Base-by-base conservation (phyloP, 2,797 vertebrate genomes). In the Botia almorhae region DNA sequence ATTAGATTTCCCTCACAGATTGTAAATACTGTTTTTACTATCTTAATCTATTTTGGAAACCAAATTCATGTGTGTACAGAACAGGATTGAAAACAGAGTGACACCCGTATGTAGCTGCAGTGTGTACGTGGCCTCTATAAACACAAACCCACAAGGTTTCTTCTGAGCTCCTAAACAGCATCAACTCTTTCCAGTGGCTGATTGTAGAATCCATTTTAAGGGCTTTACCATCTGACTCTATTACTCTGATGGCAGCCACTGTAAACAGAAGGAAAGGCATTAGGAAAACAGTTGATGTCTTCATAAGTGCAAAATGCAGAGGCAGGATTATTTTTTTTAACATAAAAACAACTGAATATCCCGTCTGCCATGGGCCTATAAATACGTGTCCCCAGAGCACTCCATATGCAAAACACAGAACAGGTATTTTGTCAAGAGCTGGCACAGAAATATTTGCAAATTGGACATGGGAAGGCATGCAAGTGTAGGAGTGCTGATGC, bases 381-480 rank as follows among this genome's bases (percentile, higher is more conserved):
- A 87, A 87, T 87, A 85, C 82, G 74, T 69, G 56, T 85, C 85
- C 80, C 74, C 48, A 33, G 76, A 78, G 80, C 50, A 63, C 74
- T 80, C 48, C 85, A 69, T 82, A 85, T 86, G 85, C 81, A 87
- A 85, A 87, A 14, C 69, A 83, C 60, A 55, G 39, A 74, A 73
- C 76, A 78, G 80, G 82, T 87, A 83, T 85, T 87, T 85, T 87
- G 82, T 87, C 85, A 87, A 77, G 64, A 7, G 76, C 60, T 72
- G 76, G 77, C 36, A 71, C 55, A 74, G 53, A 78, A 81, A 80
- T 81, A 79, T 77, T 78, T 81, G 76, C 81, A 83, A 78, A 83
- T 81, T 78, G 75, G 76, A 86, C 76, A 83, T 83, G 60, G 79
- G 69, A 69, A 67, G n/a, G 55, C 43, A 50, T 53, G 75, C n/a